Conservation (phyloP, 1,140 invertebrate species). For the Drosophila pectinifera region DNA sequence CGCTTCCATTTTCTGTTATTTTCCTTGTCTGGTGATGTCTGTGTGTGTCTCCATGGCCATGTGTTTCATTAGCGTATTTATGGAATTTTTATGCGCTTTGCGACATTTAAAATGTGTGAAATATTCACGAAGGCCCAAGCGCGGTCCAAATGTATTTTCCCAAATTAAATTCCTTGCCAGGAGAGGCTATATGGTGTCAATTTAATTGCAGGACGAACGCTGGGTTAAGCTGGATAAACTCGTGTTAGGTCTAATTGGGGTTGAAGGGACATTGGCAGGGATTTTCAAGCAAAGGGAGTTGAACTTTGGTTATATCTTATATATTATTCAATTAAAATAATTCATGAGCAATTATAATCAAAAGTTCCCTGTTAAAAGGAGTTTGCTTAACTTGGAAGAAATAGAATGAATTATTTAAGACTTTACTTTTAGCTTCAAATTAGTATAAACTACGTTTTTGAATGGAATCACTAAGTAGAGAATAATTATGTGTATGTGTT, state of each 20-base stretch:
- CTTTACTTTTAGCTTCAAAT: not conserved
- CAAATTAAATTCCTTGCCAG: slow-evolving; percentile 57
- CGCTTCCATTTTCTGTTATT: slow-evolving; percentile 6
- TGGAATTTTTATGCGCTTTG: slow-evolving; percentile 70
- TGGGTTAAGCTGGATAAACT: slow-evolving; percentile 30
- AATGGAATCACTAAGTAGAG: not conserved
- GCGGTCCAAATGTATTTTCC: slow-evolving; percentile 48
- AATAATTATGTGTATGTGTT: not conserved
- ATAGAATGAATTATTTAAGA: not conserved
- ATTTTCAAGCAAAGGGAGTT: not conserved
- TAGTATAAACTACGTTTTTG: not conserved
- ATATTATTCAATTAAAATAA: too few relatives aligned
- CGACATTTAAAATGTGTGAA: slow-evolving; percentile 67
- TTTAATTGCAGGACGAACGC: slow-evolving; percentile 28
- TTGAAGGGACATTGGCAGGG: not conserved
- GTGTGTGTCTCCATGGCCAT: slow-evolving; percentile 40
- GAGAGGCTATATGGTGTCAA: slow-evolving; percentile 29
- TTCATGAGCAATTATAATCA: not conserved
- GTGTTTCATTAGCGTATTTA: slow-evolving; percentile 80
- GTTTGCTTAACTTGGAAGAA: not conserved
- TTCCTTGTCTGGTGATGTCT: slow-evolving; percentile 6
- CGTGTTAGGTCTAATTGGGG: slow-evolving; percentile 29
- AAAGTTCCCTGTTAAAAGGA: not conserved
- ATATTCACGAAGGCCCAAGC: slow-evolving; percentile 45
- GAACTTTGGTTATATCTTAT: accelerated